phyloP scores from a whole-genome alignment of 2,888 invertebrate species.

The Pandemis corylana region DNA sequence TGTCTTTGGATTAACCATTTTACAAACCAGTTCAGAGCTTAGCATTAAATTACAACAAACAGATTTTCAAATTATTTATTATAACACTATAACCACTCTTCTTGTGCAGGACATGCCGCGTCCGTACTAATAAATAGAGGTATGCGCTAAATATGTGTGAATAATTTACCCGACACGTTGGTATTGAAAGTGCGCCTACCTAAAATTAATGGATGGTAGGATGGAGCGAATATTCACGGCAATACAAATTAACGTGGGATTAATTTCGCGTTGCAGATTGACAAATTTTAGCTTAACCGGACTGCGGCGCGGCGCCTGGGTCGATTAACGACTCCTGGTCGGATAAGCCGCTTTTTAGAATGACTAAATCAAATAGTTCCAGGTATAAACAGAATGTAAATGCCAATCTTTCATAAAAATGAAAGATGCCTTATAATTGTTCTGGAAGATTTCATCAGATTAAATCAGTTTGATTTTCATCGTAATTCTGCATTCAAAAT shows the following conservation, averaged over 20 bases:
- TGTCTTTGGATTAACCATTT: not conserved
- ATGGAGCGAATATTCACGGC: slow-evolving; percentile 38
- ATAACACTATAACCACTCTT: too few species aligned
- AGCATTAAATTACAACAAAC: not conserved
- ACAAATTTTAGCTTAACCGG: slow-evolving; percentile 58
- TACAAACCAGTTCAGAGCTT: not conserved
- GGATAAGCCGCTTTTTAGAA: not conserved
- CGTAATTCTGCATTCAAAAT: too few species aligned
- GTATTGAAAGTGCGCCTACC: not conserved
- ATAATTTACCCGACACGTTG: not conserved
- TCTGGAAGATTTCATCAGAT: too few species aligned
- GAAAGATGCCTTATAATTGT: too few species aligned
- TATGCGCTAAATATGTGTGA: not conserved
- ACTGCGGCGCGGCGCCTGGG: slow-evolving; percentile 51
- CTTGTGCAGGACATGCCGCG: not conserved
- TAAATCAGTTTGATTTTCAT: too few species aligned
- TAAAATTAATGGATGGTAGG: slow-evolving; percentile 10
- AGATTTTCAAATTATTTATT: not conserved
- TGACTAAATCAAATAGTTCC: not conserved
- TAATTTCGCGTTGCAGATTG: slow-evolving; percentile 55
- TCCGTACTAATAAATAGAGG: not conserved
- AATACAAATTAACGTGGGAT: slow-evolving; percentile 50
- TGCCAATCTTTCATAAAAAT: too few species aligned
- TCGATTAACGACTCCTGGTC: slow-evolving; percentile 50
- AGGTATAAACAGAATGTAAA: not conserved